A percentile compares a stretch with the other conserved stretches of the same genome.
Evolutionary conservation across 2,797 vertebrate species (phyloP).

Genomic region (Tachyglossus aculeatus): DNA sequence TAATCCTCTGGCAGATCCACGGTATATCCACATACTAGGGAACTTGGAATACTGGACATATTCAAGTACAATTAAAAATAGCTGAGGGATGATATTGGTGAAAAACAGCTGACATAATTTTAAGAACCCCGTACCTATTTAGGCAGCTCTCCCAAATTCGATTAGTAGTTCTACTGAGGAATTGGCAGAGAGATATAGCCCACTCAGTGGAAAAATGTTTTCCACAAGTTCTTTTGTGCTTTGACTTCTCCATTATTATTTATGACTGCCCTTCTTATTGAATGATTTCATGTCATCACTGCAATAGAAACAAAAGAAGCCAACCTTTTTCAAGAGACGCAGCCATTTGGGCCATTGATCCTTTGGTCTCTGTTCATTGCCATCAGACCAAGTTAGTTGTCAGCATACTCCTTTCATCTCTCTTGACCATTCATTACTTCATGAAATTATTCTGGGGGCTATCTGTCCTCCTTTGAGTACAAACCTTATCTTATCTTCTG

Average conservation of each 20-base stretch:
- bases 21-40: no score
- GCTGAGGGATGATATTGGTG: no score
- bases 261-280: constrained; percentile 18
- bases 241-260: constrained; percentile 15
- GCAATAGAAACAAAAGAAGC: constrained; percentile 33
- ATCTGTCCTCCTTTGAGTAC: background rate
- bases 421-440: background rate
- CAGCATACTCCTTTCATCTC: background rate
- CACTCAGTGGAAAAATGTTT: no score
- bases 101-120: no score
- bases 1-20: no score
- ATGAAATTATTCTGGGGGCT: background rate
- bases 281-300: constrained; percentile 43
- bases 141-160: no score
- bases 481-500: no score
- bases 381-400: background rate
- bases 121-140: no score
- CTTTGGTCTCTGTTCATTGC: constrained; percentile 16
- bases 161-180: no score
- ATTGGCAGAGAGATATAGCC: no score
- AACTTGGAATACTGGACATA: no score
- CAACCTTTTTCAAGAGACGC: constrained; percentile 21
- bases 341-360: constrained; percentile 6
- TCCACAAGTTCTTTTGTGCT: background rate
- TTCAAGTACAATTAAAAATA: no score